Evolutionary conservation across 1,140 invertebrate genomes (phyloP).

Genomic region (Drosophila azteca): DNA sequence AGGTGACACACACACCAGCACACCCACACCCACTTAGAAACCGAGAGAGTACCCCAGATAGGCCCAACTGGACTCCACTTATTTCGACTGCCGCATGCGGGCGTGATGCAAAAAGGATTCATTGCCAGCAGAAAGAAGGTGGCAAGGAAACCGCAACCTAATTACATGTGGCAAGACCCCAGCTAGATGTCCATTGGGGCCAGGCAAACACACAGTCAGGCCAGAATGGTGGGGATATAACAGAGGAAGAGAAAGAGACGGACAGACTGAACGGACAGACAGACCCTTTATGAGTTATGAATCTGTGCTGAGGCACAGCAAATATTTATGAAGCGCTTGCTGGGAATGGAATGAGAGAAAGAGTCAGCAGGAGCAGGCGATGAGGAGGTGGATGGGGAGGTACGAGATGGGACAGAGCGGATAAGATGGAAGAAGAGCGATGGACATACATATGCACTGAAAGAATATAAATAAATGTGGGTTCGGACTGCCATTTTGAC

Average conservation of each 20-base stretch:
- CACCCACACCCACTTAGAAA: conserved; percentile 18
- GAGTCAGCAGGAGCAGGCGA: background rate
- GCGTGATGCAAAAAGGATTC: conserved; percentile 64
- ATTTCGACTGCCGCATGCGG: conserved; percentile 62
- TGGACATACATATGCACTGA: no score
- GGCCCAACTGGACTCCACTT: conserved; percentile 35
- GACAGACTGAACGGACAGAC: conserved; percentile 42
- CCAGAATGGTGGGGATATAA: background rate
- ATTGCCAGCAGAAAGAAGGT: conserved; percentile 68
- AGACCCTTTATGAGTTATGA: conserved; percentile 65
- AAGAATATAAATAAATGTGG: no score
- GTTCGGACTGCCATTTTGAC: no score
- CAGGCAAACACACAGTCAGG: conserved; percentile 52
- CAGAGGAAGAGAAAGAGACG: conserved; percentile 1
- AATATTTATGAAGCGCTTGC: conserved; percentile 77
- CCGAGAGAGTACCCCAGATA: conserved; percentile 5
- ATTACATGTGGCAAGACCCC: conserved; percentile 71
- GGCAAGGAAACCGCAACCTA: conserved; percentile 68
- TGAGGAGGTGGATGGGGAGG: background rate
- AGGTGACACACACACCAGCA: conserved; percentile 56
- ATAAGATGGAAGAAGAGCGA: background rate
- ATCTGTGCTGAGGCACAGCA: conserved; percentile 73
- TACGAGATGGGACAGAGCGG: background rate
- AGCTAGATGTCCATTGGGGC: conserved; percentile 57
- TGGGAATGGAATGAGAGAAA: conserved; percentile 23